A percentile compares a stretch with the other conserved stretches of the same genome.
These are phyloP conservation scores for Clupea harengus DNA, from an alignment of 2,113 vertebrate species.

Conservation along the genomic window DNA sequence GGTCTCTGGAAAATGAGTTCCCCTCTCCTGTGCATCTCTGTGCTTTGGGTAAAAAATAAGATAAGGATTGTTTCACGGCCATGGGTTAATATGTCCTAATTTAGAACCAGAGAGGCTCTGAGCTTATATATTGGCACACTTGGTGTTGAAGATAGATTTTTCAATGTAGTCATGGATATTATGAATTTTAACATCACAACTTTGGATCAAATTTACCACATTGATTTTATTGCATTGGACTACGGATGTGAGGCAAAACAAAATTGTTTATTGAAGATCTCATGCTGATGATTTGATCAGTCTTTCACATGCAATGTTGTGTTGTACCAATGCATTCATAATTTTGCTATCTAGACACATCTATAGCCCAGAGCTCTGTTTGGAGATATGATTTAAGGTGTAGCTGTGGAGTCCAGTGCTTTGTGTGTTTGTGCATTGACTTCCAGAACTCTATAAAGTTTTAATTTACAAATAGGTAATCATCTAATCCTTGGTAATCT, in stretches of 20 bases:
- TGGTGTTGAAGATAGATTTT: background rate
- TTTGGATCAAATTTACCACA: background rate
- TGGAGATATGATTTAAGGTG: background rate
- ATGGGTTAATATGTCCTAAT: background rate
- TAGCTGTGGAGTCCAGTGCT: background rate
- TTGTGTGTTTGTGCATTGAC: background rate
- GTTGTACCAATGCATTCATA: background rate
- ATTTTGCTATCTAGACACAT: background rate
- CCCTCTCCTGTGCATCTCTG: background rate
- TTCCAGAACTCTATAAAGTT: background rate
- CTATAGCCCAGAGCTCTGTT: background rate
- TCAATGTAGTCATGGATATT: background rate
- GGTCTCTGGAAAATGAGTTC: background rate
- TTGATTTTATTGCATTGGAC: background rate
- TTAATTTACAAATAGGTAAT: too few relatives aligned
- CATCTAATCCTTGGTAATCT: too few relatives aligned
- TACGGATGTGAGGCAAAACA: background rate
- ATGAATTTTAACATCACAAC: background rate
- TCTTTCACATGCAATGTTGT: background rate
- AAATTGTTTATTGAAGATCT: background rate
- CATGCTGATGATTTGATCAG: background rate
- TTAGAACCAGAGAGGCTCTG: background rate
- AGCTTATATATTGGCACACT: background rate
- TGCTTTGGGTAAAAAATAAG: background rate
- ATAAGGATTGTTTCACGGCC: background rate